These are phyloP conservation scores for Drosophila sp. DNA, from an alignment of 1,140 invertebrate genomes.

Conservation along the genomic window DNA sequence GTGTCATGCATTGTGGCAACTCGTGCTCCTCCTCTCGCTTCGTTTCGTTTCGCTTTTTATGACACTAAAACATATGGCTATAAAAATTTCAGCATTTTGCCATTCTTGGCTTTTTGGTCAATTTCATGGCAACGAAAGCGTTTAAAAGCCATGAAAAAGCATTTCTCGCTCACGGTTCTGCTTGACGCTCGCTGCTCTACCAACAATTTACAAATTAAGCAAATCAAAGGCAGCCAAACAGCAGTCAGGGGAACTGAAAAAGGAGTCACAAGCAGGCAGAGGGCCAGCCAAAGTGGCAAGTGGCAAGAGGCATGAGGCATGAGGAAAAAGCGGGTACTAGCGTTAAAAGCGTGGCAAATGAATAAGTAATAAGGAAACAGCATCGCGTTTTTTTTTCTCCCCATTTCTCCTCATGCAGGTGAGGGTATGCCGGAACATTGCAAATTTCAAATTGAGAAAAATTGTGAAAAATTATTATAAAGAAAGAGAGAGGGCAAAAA, in stretches of 20 bases:
- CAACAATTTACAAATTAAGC: conserved; percentile 76
- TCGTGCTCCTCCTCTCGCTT: conserved; percentile 7
- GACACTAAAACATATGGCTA: conserved; percentile 68
- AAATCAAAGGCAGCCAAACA: conserved; percentile 63
- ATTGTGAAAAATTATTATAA: conserved; percentile 1
- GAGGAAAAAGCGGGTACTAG: conserved; percentile 17
- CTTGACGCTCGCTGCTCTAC: conserved; percentile 2
- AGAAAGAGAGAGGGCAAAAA: neutral
- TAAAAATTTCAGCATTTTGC: conserved; percentile 27
- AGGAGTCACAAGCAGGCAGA: neutral
- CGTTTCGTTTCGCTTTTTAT: conserved; percentile 64
- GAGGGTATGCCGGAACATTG: conserved; percentile 11
- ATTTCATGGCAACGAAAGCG: conserved; percentile 67
- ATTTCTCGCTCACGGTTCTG: conserved; percentile 28
- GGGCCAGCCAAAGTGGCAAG: neutral
- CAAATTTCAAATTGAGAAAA: neutral
- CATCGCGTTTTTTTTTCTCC: conserved; percentile 43
- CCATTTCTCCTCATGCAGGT: conserved; percentile 32
- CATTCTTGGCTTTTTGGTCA: conserved; percentile 52
- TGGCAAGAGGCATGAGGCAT: conserved; percentile 13
- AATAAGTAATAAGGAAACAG: conserved; percentile 70
- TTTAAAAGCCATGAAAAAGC: conserved; percentile 75
- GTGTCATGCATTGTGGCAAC: conserved; percentile 65
- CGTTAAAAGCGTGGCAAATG: conserved; percentile 76
- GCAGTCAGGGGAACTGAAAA: neutral